Evolutionary conservation across 2,113 vertebrate genomes (phyloP).

Genomic region (Cheilinus undulatus): DNA sequence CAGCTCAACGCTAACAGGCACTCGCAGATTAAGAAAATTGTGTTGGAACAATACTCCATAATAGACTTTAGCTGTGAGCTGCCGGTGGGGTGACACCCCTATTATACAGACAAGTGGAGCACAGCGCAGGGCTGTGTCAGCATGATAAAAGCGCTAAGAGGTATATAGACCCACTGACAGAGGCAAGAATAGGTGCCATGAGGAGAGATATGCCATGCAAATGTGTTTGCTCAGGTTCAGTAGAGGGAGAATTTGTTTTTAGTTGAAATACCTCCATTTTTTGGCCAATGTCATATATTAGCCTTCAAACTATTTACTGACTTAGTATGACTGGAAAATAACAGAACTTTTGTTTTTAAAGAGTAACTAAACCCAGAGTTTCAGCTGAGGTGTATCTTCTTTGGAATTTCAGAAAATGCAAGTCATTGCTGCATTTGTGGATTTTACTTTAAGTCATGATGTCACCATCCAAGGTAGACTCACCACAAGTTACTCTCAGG

Average conservation of each 20-base stretch:
- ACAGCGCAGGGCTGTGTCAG: slow-evolving; percentile 64
- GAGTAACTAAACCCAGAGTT: no score
- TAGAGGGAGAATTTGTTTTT: neutral
- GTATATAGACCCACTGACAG: slow-evolving; percentile 22
- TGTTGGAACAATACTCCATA: slow-evolving; percentile 57
- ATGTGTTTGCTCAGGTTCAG: slow-evolving; percentile 30
- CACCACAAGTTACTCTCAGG: no score
- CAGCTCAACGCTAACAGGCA: slow-evolving; percentile 48
- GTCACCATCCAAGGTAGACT: no score
- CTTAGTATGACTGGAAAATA: no score
- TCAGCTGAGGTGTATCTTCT: no score
- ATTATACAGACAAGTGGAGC: slow-evolving; percentile 78
- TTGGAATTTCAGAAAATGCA: no score
- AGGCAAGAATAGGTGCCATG: slow-evolving; percentile 17
- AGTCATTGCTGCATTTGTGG: no score
- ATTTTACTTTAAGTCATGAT: no score
- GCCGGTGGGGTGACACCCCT: slow-evolving; percentile 57
- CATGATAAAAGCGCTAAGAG: slow-evolving; percentile 44
- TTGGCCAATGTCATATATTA: neutral
- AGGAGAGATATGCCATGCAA: slow-evolving; percentile 23
- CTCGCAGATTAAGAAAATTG: slow-evolving; percentile 58
- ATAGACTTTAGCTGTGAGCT: slow-evolving; percentile 46
- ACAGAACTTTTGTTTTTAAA: no score
- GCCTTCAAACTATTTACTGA: no score
- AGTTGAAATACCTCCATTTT: neutral